Evolutionary conservation across 2,113 vertebrate species (phyloP), one percentile per base, ranked within the genome.

Genomic region (Nesoenas mayeri): DNA sequence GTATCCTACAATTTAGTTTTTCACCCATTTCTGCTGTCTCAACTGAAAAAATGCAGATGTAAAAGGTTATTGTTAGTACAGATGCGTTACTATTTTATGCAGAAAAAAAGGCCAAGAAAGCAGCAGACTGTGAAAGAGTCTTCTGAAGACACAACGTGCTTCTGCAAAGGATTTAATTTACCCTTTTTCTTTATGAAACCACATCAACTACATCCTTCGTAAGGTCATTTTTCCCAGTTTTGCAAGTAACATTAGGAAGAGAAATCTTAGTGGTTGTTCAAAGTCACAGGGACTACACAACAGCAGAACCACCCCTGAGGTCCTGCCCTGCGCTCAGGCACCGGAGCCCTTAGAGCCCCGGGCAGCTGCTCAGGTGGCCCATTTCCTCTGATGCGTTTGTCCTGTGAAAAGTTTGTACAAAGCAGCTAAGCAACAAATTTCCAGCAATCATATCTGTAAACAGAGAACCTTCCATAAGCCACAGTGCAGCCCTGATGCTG

Each of bases 11-110:
- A 44, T 44, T 65, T 54, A 40, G 3, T 5, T 54, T 65, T 36
- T 53, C 47, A 47, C 34, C 15, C 51, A 64, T 66, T 94, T 75
- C 53, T 88, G n/a, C 51, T 58, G 21, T 14, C 62, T 65, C 47
- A 77, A 53, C 13, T 78, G 58, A 95, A 94, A 95, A 84, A 95
- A 93, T 54, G 78, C 91, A 92, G 71, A 90, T 20, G 62, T 67
- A 79, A 61, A 48, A 88, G 54, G 34, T 71, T 66, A 61, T 42
- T 79, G 91, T 93, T 96, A 94, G 92, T 91, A 70, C 60, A 79
- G 79, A 90, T 48, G 56, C 75, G 54, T 78, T 69, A 64, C 6
- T 89, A 65, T 57, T 91, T 74, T 3, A 75, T 16, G 38, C 21
- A 36, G 64, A 77, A 79, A 93, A 93, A 82, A 77, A 61, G 34